Base-by-base conservation (phyloP, 1,140 invertebrate species). In the Panonychus citri region DNA sequence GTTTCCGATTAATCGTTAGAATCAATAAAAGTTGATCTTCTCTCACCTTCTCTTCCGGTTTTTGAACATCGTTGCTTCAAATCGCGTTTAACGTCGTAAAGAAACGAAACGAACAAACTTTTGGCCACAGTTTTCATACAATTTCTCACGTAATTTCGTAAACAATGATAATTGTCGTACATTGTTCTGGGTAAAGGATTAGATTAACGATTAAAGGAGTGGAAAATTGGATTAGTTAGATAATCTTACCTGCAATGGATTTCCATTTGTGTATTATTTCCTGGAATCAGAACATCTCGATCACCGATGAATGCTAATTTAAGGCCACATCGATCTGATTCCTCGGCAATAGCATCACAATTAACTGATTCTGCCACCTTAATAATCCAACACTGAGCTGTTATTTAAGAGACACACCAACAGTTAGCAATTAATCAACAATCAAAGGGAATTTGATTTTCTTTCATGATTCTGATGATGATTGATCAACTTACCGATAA, bases 161-260 rank as follows among this genome's bases (percentile, higher is more conserved):
- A 46, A 24, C 42, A 46, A 17, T 5, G 7, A 19, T 19, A 46
- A 24, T n/a, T 24, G 17, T 46, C 42, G 17, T 19, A 46, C 42
- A 46, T 46, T 46, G 17, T 24, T 7, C 42, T 46, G 42, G 30
- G 12, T 5, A 34, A 34, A 34, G 12, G 30, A 34, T 7, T 5
- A 34, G 5, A 34, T 12, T 7, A 34, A 34, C 12, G 5, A 34
- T 7, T 34, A 7, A 34, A 34, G 1, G 12, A 7, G 12, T 34
- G 30, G 5, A 7, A 34, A 34, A 34, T 17, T 46, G 5, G 42
- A 46, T 46, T 46, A 19, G 1, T 5, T 46, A 10, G 42, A 46
- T 46, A 46, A 46, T 24, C 21, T 52, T 52, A 52, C 50, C 27
- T 53, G 52, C 52, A 53, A n/a, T 53, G 52, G 17, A 19, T 12